Percentiles rank a stretch among this genome's conserved stretches.
Conservation (phyloP, 1,140 invertebrate genomes). For the Matsumurasca onukii region DNA sequence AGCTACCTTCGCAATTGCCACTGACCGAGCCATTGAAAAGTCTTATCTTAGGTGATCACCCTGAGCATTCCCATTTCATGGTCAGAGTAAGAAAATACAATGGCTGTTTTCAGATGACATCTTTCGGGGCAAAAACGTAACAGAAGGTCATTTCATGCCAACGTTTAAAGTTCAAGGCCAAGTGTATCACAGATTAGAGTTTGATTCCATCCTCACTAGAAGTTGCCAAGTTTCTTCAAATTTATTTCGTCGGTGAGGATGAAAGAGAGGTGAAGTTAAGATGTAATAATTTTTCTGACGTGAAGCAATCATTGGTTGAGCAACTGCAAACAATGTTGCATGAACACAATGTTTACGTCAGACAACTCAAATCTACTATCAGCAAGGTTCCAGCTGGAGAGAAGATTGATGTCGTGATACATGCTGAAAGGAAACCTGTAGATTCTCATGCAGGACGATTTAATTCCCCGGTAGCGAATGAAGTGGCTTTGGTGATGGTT, state of each 20-base stretch:
- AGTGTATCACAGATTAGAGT: constrained; percentile 50
- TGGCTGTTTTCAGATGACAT: constrained; percentile 37
- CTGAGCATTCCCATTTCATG: constrained; percentile 15
- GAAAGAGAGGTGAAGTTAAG: constrained; percentile 38
- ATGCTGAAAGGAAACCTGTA: constrained; percentile 41
- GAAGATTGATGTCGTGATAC: constrained; percentile 38
- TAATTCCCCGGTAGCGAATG: constrained; percentile 40
- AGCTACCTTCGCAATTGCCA: constrained; percentile 39
- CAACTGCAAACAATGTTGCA: constrained; percentile 47
- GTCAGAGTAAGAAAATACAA: constrained; percentile 16
- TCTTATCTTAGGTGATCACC: constrained; percentile 39
- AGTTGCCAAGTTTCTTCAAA: constrained; percentile 48
- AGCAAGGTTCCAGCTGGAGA: constrained; percentile 42
- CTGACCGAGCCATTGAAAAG: constrained; percentile 39
- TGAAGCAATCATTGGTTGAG: constrained; percentile 43
- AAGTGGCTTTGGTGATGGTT: constrained; percentile 42
- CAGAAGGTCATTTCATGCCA: constrained; percentile 43
- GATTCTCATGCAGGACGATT: constrained; percentile 40
- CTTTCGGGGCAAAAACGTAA: constrained; percentile 45
- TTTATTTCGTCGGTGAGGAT: constrained; percentile 49
- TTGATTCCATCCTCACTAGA: constrained; percentile 43
- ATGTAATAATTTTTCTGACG: constrained; percentile 38
- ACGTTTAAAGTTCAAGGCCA: constrained; percentile 54
- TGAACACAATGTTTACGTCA: constrained; percentile 44
- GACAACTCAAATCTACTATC: constrained; percentile 46